Conservation (phyloP, 2,888 invertebrate genomes). For the Raillietiella orientalis region DNA sequence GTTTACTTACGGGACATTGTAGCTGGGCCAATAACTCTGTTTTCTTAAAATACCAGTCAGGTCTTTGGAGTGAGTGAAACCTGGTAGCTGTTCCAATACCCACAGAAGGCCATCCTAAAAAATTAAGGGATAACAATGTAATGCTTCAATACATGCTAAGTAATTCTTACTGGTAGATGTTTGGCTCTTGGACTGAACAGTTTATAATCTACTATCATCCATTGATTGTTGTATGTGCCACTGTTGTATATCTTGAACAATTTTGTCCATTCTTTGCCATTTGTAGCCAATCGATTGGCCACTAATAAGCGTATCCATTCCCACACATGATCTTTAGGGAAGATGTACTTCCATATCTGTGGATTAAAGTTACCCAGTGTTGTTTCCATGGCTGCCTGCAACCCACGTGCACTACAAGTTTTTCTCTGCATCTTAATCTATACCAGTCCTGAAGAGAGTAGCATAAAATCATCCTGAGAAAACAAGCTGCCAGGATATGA, state of each 20-base stretch:
- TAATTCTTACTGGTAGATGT: slow-evolving; percentile 8
- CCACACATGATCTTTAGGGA: slow-evolving; percentile 26
- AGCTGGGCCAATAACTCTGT: slow-evolving; percentile 35
- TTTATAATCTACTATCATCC: slow-evolving; percentile 44
- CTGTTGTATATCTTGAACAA: slow-evolving; percentile 33
- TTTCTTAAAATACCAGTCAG: slow-evolving; percentile 25
- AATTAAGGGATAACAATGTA: background rate
- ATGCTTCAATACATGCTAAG: background rate
- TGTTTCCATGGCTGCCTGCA: slow-evolving; percentile 36
- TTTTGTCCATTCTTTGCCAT: slow-evolving; percentile 36
- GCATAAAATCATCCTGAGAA: slow-evolving; percentile 16
- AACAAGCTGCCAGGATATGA: slow-evolving; percentile 39
- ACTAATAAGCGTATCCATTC: slow-evolving; percentile 43
- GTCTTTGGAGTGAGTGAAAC: slow-evolving; percentile 15
- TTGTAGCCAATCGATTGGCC: slow-evolving; percentile 41
- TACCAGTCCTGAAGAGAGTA: slow-evolving; percentile 13
- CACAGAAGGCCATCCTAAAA: slow-evolving; percentile 20
- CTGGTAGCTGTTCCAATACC: slow-evolving; percentile 44
- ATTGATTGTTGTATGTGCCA: slow-evolving; percentile 55
- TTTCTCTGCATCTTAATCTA: background rate
- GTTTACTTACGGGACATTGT: slow-evolving; percentile 24
- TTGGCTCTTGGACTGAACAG: slow-evolving; percentile 20
- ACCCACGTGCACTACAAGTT: slow-evolving; percentile 7
- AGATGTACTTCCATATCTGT: slow-evolving; percentile 30
- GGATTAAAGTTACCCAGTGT: slow-evolving; percentile 37